phyloP scores from a whole-genome alignment of 2,797 vertebrate species.

The Callimico goeldii region DNA sequence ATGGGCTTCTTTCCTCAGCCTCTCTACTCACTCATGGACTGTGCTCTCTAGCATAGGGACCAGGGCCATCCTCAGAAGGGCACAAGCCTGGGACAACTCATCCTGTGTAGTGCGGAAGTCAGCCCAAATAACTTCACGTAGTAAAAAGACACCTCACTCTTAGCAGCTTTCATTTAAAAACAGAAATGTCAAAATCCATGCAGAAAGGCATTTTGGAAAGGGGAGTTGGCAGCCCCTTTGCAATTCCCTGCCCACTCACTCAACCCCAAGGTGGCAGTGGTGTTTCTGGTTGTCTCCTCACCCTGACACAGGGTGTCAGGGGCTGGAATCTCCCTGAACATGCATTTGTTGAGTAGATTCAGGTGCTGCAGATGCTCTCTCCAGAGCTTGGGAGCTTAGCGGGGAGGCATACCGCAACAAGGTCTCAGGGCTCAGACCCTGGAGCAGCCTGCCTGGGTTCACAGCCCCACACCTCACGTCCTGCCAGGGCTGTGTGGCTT shows the following conservation, averaged over 20 bases:
- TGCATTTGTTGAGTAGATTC: neutral
- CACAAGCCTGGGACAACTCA: neutral
- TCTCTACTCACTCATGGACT: neutral
- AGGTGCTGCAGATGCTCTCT: neutral
- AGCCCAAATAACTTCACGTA: neutral
- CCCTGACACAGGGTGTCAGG: no score
- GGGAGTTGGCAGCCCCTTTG: neutral
- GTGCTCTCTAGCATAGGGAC: neutral
- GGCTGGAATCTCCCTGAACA: neutral
- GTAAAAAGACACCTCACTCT: neutral
- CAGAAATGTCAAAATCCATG: neutral
- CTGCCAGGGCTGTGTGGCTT: neutral
- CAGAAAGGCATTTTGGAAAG: neutral
- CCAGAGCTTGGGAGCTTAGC: neutral
- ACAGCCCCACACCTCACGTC: no score
- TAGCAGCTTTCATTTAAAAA: neutral
- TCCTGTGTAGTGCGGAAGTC: no score
- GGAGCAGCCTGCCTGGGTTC: neutral
- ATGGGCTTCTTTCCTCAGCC: neutral
- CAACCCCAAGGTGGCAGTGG: fast-evolving
- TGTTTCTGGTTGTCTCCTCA: neutral
- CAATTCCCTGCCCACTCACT: fast-evolving
- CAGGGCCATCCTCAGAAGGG: neutral
- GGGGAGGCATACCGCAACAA: neutral
- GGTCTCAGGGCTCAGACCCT: neutral